Evolutionary conservation across 1,140 invertebrate genomes (phyloP).

Genomic region (Galleria mellonella): DNA sequence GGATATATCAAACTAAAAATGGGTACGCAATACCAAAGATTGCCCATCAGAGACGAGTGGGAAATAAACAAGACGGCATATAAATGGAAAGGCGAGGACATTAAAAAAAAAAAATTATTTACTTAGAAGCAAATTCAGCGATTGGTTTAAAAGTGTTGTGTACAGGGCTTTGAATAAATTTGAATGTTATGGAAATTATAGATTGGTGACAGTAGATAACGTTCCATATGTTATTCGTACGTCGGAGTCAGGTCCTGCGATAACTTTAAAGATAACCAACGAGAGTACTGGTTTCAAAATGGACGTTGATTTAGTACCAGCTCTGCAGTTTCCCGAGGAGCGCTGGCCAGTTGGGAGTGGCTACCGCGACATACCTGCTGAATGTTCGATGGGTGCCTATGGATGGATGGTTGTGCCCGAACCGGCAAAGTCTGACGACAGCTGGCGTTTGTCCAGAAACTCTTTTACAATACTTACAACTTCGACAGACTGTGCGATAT

Average conservation of each 20-base stretch:
- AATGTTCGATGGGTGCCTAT: conserved; percentile 8
- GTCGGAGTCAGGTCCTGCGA: conserved; percentile 62
- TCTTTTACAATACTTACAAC: conserved; percentile 32
- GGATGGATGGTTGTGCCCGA: conserved; percentile 51
- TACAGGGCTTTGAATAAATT: conserved; percentile 30
- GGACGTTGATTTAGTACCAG: conserved; percentile 65
- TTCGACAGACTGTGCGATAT: conserved; percentile 29
- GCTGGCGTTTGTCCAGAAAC: conserved; percentile 36
- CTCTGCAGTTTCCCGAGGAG: conserved; percentile 46
- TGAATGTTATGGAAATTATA: background rate
- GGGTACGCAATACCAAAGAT: conserved; percentile 33
- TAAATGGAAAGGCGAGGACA: conserved; percentile 33
- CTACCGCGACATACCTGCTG: conserved; percentile 27
- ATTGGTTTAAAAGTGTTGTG: conserved; percentile 61
- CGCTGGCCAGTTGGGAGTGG: conserved; percentile 27
- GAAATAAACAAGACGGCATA: conserved; percentile 34
- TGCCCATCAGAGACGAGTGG: conserved; percentile 30
- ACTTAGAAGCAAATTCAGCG: conserved; percentile 44
- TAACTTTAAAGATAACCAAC: conserved; percentile 44
- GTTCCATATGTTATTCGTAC: conserved; percentile 24
- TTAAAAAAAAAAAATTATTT: too few species aligned
- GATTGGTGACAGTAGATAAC: conserved; percentile 11
- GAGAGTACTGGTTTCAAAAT: conserved; percentile 24
- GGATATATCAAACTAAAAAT: conserved; percentile 40
- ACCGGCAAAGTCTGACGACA: conserved; percentile 28